phyloP scores from a whole-genome alignment of 2,888 invertebrate species.

The Andrena dorsata region DNA sequence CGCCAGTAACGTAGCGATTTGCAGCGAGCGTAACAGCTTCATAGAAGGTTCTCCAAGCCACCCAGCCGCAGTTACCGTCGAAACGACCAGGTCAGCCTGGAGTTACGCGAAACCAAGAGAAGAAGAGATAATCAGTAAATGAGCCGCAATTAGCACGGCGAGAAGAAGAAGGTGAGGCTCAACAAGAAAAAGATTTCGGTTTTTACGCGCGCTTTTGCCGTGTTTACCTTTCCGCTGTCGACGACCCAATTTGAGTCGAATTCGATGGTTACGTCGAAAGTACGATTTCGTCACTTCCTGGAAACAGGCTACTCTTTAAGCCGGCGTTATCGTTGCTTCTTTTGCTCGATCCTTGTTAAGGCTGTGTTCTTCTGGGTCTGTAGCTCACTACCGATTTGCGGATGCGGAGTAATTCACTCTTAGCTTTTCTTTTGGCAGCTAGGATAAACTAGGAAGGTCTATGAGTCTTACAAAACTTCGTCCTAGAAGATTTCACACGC shows the following conservation, averaged over 20 bases:
- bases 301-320: constrained; percentile 26
- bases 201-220: constrained; percentile 22
- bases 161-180: neutral
- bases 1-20: constrained; percentile 48
- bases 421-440: neutral
- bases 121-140: constrained; percentile 62
- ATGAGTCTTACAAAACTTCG: neutral
- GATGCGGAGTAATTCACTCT: constrained; percentile 29
- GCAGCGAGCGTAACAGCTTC: constrained; percentile 57
- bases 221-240: constrained; percentile 61
- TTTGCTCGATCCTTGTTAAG: neutral
- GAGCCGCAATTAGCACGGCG: constrained; percentile 48
- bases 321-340: constrained; percentile 6
- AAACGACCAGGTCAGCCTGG: constrained; percentile 31
- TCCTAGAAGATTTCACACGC: neutral
- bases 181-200: constrained; percentile 3
- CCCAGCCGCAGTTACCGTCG: constrained; percentile 13
- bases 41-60: constrained; percentile 51
- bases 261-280: constrained; percentile 12
- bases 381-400: constrained; percentile 23
- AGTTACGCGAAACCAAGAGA: constrained; percentile 36
- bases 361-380: constrained; percentile 6
- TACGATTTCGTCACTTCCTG: constrained; percentile 33
- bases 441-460: neutral
- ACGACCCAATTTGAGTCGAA: constrained; percentile 39